These are phyloP conservation scores for Drosophila paranaensis DNA, from an alignment of 2,888 invertebrate species.

Conservation along the genomic window DNA sequence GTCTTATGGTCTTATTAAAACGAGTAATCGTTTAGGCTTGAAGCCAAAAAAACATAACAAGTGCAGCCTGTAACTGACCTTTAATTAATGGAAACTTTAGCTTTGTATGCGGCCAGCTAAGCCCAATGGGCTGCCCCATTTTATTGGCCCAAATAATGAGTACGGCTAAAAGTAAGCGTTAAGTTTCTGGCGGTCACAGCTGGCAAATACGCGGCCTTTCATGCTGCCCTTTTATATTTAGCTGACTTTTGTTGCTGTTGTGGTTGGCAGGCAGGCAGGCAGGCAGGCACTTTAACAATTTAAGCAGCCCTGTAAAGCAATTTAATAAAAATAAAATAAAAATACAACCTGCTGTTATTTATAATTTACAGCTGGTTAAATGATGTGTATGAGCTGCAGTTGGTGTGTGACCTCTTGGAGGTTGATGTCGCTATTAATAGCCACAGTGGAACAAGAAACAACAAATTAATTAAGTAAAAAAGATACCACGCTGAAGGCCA, in stretches of 20 bases:
- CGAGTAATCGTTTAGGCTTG: neutral
- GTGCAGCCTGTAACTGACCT: slow-evolving; percentile 28
- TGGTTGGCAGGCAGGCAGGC: slow-evolving; percentile 11
- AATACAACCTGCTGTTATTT: slow-evolving; percentile 34
- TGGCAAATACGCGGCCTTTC: slow-evolving; percentile 35
- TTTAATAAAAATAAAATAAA: slow-evolving; percentile 44
- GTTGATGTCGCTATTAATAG: slow-evolving; percentile 64
- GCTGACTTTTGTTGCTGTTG: slow-evolving; percentile 12
- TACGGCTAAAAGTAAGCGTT: slow-evolving; percentile 40
- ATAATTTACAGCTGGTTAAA: slow-evolving; percentile 52
- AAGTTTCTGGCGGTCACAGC: slow-evolving; percentile 44
- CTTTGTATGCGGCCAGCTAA: slow-evolving; percentile 30
- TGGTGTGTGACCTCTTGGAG: slow-evolving; percentile 56
- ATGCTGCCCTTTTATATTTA: slow-evolving; percentile 21
- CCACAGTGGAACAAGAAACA: slow-evolving; percentile 33
- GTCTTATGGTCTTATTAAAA: slow-evolving; percentile 5
- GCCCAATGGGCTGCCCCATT: slow-evolving; percentile 55
- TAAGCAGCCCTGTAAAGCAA: slow-evolving; percentile 56
- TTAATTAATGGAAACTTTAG: slow-evolving; percentile 45
- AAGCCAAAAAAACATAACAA: neutral
- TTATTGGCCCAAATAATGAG: slow-evolving; percentile 65
- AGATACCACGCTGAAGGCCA: slow-evolving; percentile 65
- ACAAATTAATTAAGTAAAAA: slow-evolving; percentile 38
- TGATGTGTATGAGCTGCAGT: slow-evolving; percentile 39
- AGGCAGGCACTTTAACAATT: slow-evolving; percentile 44